Evolutionary conservation across 2,888 invertebrate genomes (phyloP).

Genomic region (Drosophila seclusa): DNA sequence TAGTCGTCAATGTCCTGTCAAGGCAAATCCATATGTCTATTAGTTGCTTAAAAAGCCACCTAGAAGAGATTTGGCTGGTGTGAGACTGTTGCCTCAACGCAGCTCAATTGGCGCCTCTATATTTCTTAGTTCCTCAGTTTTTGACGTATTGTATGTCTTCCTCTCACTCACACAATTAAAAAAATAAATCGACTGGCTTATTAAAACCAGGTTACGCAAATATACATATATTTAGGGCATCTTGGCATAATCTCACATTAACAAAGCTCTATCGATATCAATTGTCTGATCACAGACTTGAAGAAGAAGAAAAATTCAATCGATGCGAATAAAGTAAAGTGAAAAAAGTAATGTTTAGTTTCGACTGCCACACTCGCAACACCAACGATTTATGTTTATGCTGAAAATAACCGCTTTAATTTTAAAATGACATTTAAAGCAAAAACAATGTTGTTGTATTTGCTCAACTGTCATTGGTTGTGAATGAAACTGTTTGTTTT

Average conservation of each 20-base stretch:
- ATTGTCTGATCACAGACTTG: no score
- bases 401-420: neutral
- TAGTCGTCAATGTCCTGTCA: neutral
- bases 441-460: neutral
- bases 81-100: neutral
- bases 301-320: neutral
- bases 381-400: neutral
- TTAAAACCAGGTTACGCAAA: neutral
- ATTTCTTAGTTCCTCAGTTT: neutral
- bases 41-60: neutral
- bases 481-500: slow-evolving; percentile 18
- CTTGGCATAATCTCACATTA: neutral
- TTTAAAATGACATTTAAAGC: neutral
- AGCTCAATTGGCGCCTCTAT: neutral
- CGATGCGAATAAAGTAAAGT: neutral
- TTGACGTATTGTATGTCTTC: neutral
- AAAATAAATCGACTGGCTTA: neutral
- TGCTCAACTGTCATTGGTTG: slow-evolving; percentile 22
- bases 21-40: neutral
- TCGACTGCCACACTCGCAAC: neutral
- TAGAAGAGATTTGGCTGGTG: neutral
- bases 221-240: neutral
- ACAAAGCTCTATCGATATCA: neutral
- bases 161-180: neutral
- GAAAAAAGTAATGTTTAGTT: no score